These are phyloP conservation scores for Mobula hypostoma DNA, from an alignment of 2,113 vertebrate species.

Conservation along the genomic window DNA sequence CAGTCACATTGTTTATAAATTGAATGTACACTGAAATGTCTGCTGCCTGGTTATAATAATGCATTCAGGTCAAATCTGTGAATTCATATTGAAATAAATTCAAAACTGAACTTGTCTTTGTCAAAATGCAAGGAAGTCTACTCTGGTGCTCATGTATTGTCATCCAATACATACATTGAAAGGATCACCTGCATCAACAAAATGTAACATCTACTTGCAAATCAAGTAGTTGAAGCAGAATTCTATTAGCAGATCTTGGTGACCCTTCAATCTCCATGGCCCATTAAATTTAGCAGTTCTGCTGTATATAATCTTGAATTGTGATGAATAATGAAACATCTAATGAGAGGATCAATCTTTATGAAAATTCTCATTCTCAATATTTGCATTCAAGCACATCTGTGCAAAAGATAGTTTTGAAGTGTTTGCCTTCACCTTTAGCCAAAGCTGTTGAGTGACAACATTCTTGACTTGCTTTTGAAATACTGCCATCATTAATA, in stretches of 20 bases:
- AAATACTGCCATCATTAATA: no score
- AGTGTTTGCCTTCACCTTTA: not conserved
- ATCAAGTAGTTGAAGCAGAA: not conserved
- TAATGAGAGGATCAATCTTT: not conserved
- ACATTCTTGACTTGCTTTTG: not conserved
- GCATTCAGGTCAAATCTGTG: not conserved
- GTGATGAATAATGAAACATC: no score
- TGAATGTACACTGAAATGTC: not conserved
- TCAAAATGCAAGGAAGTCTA: not conserved
- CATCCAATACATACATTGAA: not conserved
- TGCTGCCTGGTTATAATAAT: not conserved
- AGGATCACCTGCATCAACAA: not conserved
- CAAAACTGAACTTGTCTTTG: not conserved
- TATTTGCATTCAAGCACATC: not conserved
- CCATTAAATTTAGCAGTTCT: no score
- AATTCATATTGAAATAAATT: not conserved
- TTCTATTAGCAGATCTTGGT: no score
- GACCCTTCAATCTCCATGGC: no score
- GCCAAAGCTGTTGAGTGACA: not conserved
- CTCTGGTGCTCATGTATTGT: not conserved
- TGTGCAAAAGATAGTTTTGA: not conserved
- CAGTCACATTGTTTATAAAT: not conserved
- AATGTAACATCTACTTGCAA: not conserved
- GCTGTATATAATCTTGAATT: no score
- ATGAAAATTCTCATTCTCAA: not conserved